phyloP scores from a whole-genome alignment of 1,140 invertebrate species.

The Drosophila yakuba region DNA sequence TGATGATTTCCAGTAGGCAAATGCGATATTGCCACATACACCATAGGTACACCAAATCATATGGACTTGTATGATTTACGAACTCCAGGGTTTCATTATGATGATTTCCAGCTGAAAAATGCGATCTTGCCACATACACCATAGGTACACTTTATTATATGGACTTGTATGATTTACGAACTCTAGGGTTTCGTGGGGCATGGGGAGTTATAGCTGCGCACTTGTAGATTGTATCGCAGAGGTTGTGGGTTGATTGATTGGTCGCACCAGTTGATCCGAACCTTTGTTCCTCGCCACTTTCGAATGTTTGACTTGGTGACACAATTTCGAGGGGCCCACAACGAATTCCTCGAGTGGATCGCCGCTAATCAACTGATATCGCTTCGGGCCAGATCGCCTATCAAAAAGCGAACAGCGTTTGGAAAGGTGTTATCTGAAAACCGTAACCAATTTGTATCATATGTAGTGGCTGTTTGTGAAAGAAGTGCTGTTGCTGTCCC shows the following conservation, averaged over 20 bases:
- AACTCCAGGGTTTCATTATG: slow-evolving; percentile 11
- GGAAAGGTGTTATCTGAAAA: too few relatives aligned
- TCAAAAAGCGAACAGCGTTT: neutral
- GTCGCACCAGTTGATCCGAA: slow-evolving; percentile 16
- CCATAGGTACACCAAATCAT: neutral
- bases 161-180: slow-evolving; percentile 56
- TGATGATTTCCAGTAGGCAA: neutral
- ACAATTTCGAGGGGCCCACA: slow-evolving; percentile 24
- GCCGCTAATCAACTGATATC: slow-evolving; percentile 15
- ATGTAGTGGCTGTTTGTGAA: neutral
- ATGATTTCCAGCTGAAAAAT: neutral
- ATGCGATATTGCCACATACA: neutral
- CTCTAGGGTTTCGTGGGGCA: slow-evolving; percentile 1
- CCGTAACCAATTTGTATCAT: too few relatives aligned
- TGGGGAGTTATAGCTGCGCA: slow-evolving; percentile 11
- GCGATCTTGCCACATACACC: neutral
- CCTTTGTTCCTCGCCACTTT: slow-evolving; percentile 55
- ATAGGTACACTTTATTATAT: neutral
- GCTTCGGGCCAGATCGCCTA: neutral
- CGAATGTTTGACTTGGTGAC: slow-evolving; percentile 54
- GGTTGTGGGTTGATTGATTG: slow-evolving; percentile 75
- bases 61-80: slow-evolving; percentile 54
- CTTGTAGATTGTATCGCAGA: slow-evolving; percentile 64
- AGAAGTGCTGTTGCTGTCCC: too few relatives aligned
- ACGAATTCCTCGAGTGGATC: neutral